Evolutionary conservation across 2,113 vertebrate genomes (phyloP), one percentile per base, ranked within the genome.

Genomic region (Elachura formosa): DNA sequence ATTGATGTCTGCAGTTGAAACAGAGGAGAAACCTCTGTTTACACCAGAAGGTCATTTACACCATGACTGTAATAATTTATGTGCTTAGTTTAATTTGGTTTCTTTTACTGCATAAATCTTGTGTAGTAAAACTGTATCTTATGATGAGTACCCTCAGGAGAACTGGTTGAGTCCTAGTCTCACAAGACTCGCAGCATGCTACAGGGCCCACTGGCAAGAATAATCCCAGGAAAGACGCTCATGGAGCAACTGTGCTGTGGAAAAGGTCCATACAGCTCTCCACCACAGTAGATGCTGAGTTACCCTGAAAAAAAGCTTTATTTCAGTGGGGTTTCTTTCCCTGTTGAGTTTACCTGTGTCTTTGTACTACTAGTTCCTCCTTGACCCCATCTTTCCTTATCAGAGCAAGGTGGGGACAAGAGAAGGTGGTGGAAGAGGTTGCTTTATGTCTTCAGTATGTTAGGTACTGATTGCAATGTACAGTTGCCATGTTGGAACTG

Each of bases 401-500:
- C 23, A 52, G 62, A 75, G 55, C 40, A 54, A 69, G 25, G 19
- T 76, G 33, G 7, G 11, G 15, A 18, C 10, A 5, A 75, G 46
- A 71, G 31, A 24, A 84, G 52, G 28, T 63, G 45, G 9, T 59
- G 40, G 45, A 72, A 67, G 56, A 66, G 14, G 5, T 78, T 72
- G 28, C 31, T 84, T 16, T 74, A 26, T 51, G 31, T 72, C 15
- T 74, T 92, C 63, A 64, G 1, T 56, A 20, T 38, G 16, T 73
- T 64, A 41, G 21, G 11, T 78, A 64, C 26, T 43, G 43, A 9
- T 54, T 38, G 20, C 24, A 45, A n/a, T n/a, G n/a, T n/a, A n/a
- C n/a, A n/a, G n/a, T n/a, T 82, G 0, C 0, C 13, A 2, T 43
- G 9, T 89, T 56, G 16, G 17, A 40, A 2, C 43, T 91, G 24